Conservation (phyloP, 2,888 invertebrate species). For the Coelogynopora nodosa region DNA sequence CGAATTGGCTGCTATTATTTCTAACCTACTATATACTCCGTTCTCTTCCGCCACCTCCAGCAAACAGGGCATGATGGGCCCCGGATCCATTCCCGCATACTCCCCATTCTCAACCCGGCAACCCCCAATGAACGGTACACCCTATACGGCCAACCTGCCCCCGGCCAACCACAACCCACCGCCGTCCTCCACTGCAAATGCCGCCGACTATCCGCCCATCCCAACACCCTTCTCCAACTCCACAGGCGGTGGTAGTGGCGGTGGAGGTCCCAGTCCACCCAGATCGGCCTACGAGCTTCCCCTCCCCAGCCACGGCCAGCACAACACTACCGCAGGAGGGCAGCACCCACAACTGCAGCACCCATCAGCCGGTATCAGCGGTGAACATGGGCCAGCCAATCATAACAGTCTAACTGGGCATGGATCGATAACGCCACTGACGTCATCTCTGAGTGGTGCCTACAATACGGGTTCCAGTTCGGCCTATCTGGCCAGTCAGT, state of each 20-base stretch:
- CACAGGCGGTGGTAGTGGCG: background rate
- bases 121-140: background rate
- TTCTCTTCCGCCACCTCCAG: background rate
- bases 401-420: background rate
- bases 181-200: background rate
- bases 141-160: background rate
- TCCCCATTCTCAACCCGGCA: background rate
- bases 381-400: background rate
- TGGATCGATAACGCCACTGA: background rate
- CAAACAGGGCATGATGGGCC: background rate
- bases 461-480: background rate
- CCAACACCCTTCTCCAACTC: background rate
- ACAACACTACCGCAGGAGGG: background rate
- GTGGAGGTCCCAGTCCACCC: background rate
- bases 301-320: background rate
- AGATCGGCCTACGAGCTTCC: background rate
- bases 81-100: background rate
- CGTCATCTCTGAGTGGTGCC: background rate
- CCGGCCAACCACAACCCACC: background rate
- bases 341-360: background rate
- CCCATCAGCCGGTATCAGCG: background rate
- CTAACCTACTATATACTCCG: no score
- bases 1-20: no score
- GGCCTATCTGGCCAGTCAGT: background rate
- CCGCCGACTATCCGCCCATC: background rate